Base-by-base conservation (phyloP, 1,140 invertebrate species). In the Adoxophyes honmai region DNA sequence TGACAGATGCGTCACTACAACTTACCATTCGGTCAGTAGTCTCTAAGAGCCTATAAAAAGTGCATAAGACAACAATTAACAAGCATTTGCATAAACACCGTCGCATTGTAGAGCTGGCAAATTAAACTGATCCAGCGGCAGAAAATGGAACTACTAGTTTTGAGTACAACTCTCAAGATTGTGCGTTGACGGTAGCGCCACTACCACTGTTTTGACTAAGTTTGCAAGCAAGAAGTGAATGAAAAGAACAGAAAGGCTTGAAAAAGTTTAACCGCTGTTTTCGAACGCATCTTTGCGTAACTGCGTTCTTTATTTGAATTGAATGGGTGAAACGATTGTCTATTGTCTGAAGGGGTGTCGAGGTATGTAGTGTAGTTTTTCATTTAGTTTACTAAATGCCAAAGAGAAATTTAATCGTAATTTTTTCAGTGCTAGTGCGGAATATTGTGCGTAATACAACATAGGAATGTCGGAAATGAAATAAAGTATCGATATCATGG, bases 1-100 rank as follows among this genome's bases (percentile, higher is more conserved):
- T 81, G 81, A 83, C 83, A 86, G 83, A 86, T 86, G 83, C 75
- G 66, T 79, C 77, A 82, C 67, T 66, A 60, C 57, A 34, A 61
- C 52, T 67, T 58, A 54, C 34, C 51, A 44, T 52, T 57, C 56
- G 57, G 67, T 73, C 68, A 65, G 60, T 48, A 52, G n/a, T 28
- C 58, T 59, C 37, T 67, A 60, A 64, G 64, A 71, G 52, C 55
- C 64, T 18, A 48, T 54, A 77, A 75, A 77, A 75, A 77, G 64
- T 52, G 62, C 52, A 44, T 53, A 54, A 52, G 54, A 64, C 72
- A 59, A 77, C 71, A 72, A 74, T 74, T 70, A 81, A 70, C 73
- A 39, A 33, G 38, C 59, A 86, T 86, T 82, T 86, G 83, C 83
- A 84, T 86, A 86, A 75, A 73, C 73, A 78, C 72, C 66, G 72